Evolutionary conservation across 2,888 invertebrate species (phyloP).

Genomic region (Cosmopolites sordidus): DNA sequence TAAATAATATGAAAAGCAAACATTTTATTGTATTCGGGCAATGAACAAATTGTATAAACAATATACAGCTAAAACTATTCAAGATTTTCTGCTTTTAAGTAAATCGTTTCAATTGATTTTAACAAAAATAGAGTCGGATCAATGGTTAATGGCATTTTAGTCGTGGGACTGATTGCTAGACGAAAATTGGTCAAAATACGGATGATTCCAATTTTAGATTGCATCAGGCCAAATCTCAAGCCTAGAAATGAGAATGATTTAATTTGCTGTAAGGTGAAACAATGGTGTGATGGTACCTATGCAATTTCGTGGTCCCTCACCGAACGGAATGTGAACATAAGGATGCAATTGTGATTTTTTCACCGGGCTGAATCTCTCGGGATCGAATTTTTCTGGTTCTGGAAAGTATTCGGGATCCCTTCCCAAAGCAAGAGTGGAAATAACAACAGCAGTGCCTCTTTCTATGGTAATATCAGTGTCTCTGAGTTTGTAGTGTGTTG

Average conservation of each 20-base stretch:
- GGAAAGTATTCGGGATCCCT: slow-evolving; percentile 33
- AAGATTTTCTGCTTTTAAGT: slow-evolving; percentile 6
- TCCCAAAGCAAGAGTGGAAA: slow-evolving; percentile 30
- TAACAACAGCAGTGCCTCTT: slow-evolving; percentile 30
- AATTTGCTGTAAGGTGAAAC: no score
- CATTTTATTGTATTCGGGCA: no score
- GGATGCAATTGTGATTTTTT: slow-evolving; percentile 24
- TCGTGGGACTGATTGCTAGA: slow-evolving; percentile 24
- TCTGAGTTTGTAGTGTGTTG: slow-evolving; percentile 32
- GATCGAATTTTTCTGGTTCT: slow-evolving; percentile 34
- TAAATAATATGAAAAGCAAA: no score
- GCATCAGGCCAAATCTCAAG: slow-evolving; percentile 29
- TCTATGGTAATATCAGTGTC: slow-evolving; percentile 31
- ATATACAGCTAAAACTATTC: no score
- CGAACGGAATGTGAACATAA: slow-evolving; percentile 32
- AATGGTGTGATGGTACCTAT: slow-evolving; percentile 34
- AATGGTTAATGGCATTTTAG: slow-evolving; percentile 22
- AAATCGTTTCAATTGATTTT: slow-evolving; percentile 19
- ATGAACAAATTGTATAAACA: no score
- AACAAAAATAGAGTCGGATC: slow-evolving; percentile 15
- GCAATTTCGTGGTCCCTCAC: slow-evolving; percentile 36
- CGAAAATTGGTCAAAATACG: slow-evolving; percentile 23
- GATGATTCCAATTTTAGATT: slow-evolving; percentile 26
- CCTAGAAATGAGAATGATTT: no score
- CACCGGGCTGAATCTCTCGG: slow-evolving; percentile 32